Percentiles rank a stretch among this genome's conserved stretches.
These are phyloP conservation scores for Excalfactoria chinensis DNA, from an alignment of 2,113 vertebrate genomes.

Conservation along the genomic window DNA sequence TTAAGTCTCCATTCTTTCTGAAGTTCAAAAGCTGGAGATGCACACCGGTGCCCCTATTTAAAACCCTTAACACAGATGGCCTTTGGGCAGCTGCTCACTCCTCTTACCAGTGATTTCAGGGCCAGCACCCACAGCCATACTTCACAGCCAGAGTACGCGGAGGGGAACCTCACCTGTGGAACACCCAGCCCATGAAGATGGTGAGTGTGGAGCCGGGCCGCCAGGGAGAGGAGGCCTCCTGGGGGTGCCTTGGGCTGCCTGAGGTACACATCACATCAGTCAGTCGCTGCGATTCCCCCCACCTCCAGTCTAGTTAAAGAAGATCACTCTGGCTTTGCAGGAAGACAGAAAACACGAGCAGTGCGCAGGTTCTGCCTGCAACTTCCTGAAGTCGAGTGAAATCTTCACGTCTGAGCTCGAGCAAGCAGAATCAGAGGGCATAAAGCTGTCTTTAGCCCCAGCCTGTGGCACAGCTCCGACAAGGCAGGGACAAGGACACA, in stretches of 20 bases:
- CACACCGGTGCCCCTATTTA: background rate
- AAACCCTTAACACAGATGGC: background rate
- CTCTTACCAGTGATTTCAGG: background rate
- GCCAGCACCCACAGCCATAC: fast-evolving
- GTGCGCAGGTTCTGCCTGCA: background rate
- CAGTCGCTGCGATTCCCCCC: fast-evolving
- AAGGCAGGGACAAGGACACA: background rate
- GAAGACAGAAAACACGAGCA: background rate
- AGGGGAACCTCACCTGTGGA: background rate
- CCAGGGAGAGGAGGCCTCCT: fast-evolving
- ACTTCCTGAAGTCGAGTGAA: background rate
- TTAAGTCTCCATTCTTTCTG: background rate
- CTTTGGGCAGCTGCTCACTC: background rate
- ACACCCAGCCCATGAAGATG: too few relatives aligned
- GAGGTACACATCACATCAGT: background rate
- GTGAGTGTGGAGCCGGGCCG: fast-evolving
- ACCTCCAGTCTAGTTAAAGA: background rate
- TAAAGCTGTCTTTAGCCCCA: background rate
- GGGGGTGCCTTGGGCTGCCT: fast-evolving
- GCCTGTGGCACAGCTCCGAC: fast-evolving
- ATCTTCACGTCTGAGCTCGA: background rate
- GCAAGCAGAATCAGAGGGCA: background rate
- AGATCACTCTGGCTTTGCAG: background rate
- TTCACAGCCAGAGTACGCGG: fast-evolving
- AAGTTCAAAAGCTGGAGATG: background rate